These are phyloP conservation scores for Scrobipalpa atriplicella DNA, from an alignment of 2,888 invertebrate species.

Conservation along the genomic window DNA sequence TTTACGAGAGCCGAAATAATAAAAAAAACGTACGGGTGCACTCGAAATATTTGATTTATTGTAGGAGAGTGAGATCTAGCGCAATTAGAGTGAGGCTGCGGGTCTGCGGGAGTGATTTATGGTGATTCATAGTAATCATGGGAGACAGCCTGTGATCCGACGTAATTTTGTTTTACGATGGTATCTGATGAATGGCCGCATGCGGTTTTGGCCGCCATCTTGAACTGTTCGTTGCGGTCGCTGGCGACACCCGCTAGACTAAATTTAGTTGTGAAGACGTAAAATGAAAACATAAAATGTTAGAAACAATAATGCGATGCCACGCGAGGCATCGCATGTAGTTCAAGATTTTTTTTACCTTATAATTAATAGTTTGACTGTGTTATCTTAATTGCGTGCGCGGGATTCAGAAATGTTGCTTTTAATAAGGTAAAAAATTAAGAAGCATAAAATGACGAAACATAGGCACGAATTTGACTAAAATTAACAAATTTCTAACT, in stretches of 20 bases:
- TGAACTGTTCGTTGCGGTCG: constrained; percentile 53
- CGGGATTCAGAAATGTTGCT: background rate
- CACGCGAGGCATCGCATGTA: background rate
- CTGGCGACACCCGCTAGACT: constrained; percentile 29
- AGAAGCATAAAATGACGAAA: background rate
- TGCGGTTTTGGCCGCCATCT: constrained; percentile 67
- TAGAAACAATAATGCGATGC: constrained; percentile 5
- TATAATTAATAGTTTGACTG: background rate
- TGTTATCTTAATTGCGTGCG: background rate
- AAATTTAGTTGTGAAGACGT: constrained; percentile 25
- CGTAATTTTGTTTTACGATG: constrained; percentile 74
- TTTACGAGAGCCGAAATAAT: constrained; percentile 52
- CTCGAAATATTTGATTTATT: constrained; percentile 76
- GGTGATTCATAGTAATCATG: constrained; percentile 75
- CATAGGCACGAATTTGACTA: background rate
- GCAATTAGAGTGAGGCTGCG: constrained; percentile 74
- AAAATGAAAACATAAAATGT: constrained; percentile 3
- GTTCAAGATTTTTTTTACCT: background rate
- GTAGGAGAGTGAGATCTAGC: constrained; percentile 58
- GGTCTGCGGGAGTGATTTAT: constrained; percentile 79
- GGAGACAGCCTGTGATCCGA: constrained; percentile 65
- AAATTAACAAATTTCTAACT: background rate
- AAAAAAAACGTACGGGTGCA: constrained; percentile 66
- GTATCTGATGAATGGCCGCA: constrained; percentile 60
- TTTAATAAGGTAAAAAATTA: background rate